Percentiles rank a stretch among this genome's conserved stretches.
Evolutionary conservation across 2,797 vertebrate species (phyloP).

Genomic region (Ispidina picta): DNA sequence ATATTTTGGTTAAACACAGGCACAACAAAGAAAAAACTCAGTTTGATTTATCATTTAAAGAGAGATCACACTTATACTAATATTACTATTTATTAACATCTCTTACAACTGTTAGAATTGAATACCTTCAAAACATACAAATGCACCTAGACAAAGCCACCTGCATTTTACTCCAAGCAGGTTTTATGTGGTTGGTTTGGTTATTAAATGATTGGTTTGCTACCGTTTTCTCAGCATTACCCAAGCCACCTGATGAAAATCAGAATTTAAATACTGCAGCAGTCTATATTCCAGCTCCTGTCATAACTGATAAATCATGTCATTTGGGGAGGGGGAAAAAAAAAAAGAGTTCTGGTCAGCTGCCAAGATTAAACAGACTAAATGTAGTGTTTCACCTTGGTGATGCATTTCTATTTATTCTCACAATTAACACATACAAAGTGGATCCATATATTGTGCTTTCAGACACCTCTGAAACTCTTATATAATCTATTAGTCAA

Average conservation of each 20-base stretch:
- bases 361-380: background rate
- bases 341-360: background rate
- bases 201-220: background rate
- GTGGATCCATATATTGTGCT: background rate
- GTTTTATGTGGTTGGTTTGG: background rate
- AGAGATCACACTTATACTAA: background rate
- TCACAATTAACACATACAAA: background rate
- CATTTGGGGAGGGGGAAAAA: too few relatives aligned
- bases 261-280: background rate
- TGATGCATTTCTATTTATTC: background rate
- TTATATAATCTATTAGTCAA: background rate
- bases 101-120: background rate
- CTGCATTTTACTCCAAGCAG: background rate
- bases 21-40: background rate
- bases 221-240: background rate
- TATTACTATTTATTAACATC: background rate
- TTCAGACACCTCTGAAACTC: background rate
- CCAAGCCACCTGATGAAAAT: background rate
- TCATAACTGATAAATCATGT: background rate
- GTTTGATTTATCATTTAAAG: conserved; percentile 15
- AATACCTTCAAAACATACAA: background rate
- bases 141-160: background rate
- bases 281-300: background rate
- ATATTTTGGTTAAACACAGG: conserved; percentile 15
- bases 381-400: background rate